phyloP scores from a whole-genome alignment of 2,888 invertebrate genomes.

The Eilema sororculum region DNA sequence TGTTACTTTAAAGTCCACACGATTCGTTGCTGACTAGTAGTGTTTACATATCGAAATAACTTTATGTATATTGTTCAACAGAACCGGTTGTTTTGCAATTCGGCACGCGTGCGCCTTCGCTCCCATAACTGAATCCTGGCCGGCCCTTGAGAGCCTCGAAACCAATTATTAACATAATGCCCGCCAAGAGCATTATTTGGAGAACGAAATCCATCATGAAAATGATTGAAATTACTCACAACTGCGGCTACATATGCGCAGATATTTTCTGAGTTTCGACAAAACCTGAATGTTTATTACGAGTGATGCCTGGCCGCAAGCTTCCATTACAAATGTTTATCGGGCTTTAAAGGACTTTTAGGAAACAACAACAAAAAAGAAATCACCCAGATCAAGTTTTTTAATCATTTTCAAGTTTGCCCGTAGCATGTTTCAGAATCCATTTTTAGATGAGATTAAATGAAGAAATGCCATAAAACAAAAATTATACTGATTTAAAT shows the following conservation, averaged over 20 bases:
- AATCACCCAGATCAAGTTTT: background rate
- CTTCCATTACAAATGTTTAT: conserved; percentile 23
- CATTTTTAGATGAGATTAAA: background rate
- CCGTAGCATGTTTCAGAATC: too few species aligned
- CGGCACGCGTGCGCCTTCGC: conserved; percentile 69
- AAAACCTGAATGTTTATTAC: conserved; percentile 59
- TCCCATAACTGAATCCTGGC: conserved; percentile 59
- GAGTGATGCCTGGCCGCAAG: conserved; percentile 26
- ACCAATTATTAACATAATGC: conserved; percentile 77
- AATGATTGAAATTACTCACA: conserved; percentile 75
- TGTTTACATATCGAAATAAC: conserved; percentile 68
- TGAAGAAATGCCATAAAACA: background rate
- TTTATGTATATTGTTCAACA: conserved; percentile 65
- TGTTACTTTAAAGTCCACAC: conserved; percentile 51
- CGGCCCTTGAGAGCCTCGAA: conserved; percentile 64
- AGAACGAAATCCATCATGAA: conserved; percentile 73
- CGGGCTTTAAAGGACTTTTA: conserved; percentile 11
- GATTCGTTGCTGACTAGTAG: conserved; percentile 49
- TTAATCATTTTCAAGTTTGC: too few species aligned
- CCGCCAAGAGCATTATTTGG: conserved; percentile 72
- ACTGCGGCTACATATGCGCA: conserved; percentile 51
- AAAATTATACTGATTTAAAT: background rate
- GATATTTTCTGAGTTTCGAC: conserved; percentile 56
- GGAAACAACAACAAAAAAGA: background rate
- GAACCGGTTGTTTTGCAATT: conserved; percentile 76